Base-by-base conservation (phyloP, 2,113 vertebrate species). In the Thryonomys swinderianus region DNA sequence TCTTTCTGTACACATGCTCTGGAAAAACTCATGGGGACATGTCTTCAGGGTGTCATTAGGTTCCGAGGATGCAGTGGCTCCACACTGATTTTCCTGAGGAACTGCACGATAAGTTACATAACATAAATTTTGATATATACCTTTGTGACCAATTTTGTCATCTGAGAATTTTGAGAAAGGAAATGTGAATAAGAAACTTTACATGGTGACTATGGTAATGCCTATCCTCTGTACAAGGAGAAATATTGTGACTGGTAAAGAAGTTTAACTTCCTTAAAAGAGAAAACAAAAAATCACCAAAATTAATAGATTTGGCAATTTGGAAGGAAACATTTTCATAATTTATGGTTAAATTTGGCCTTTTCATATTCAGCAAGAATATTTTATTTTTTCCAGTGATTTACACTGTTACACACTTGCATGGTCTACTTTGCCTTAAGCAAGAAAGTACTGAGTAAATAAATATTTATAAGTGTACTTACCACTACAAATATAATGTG, bases 11-110 rank as follows among this genome's bases (percentile, higher is more conserved):
- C 55, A 23, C 2, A 92, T 4, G 74, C 51, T 97, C 82, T 85
- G 51, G 61, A 96, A 96, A 1, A 92, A 37, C 76, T 95, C 88
- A 40, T 1, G 71, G 37, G 92, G 61, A 61, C 97, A 97, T 53
- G 82, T 85, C 78, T 93, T 94, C 40, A 97, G 94, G 12, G n/a
- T 73, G n/a, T 85, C 82, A 13, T 20, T 8, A 18, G 32, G 17
- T 92, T 85, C 95, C 45, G 2, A 34, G 67, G 42, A 3, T 8
- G 94, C 84, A 3, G 8, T 16, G 37, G 61, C 30, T 67, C 4
- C 10, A 17, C 53, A 1, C 8, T 27, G 0, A 0, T 12, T 55
- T 30, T 81, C 64, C 1, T 2, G 20, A 27, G 3, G 5, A 62
- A 0, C 85, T 94, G 42, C 2, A 84, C 14, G 48, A 95, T 20